Base-by-base conservation (phyloP, 92 coral and sea anemone species). In the Phenganax marumi region DNA sequence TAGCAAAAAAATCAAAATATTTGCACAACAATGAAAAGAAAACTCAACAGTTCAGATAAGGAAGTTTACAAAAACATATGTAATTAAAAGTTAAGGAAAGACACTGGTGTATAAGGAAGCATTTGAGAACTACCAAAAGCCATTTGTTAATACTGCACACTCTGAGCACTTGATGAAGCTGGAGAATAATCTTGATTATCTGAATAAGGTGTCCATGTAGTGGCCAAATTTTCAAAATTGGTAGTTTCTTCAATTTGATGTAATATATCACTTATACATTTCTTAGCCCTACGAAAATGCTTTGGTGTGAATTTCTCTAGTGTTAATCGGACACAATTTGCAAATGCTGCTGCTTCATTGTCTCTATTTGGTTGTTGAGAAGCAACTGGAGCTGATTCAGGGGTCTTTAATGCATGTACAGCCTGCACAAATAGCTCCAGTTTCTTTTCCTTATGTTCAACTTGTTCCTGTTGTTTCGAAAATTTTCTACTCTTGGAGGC, bases 391-490 rank as follows among this genome's bases (percentile, higher is more conserved):
- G 60, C 16, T 49, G 10, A 68, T 8, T 0, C 64, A 65, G 86
- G 83, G 17, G 75, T 82, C 55, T 87, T 22, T 18, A 77, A 77
- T n/a, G 87, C 90, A 43, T 57, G 60, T 12, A 87, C 90, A 61
- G 90, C 87, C 53, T 76, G 77, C 24, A 83, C 77, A 83, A 87
- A 87, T 52, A 87, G 68, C 50, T 87, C 87, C 22, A 87, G 87
- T 68, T 82, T 86, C 65, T 74, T 73, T 39, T 63, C 86, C 21
- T 81, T 83, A 56, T 64, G 61, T 18, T 66, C 58, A n/a, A 58
- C 57, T 46, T 68, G 68, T 33, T 24, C 17, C 17, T 25, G 70
- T 43, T 56, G 66, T n/a, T 55, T 56, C 7, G 86, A 82, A 16
- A 33, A 48, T 57, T 81, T 81, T 50, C 63, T 82, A 19, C 24